Percentiles rank a stretch among this genome's conserved stretches.
These are phyloP conservation scores for Desmodus rotundus DNA, from an alignment of 2,113 vertebrate genomes.

Conservation along the genomic window DNA sequence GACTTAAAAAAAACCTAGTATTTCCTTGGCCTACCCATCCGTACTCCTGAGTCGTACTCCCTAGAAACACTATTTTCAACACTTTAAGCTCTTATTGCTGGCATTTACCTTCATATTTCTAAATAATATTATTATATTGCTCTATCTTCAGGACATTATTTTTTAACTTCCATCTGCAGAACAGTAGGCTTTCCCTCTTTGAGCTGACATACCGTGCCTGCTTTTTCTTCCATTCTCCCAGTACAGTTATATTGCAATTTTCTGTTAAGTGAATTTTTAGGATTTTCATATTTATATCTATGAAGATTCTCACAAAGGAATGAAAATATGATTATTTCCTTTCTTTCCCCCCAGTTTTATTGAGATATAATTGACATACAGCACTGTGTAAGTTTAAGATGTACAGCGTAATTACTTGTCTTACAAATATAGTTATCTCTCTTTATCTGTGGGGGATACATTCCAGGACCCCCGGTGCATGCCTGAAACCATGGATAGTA, in stretches of 20 bases:
- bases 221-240: neutral
- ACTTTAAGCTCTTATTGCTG: neutral
- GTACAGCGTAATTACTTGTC: neutral
- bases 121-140: neutral
- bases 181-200: neutral
- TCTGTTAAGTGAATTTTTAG: neutral
- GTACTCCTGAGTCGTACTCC: neutral
- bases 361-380: neutral
- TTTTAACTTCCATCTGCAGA: neutral
- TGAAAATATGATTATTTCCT: neutral
- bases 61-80: neutral
- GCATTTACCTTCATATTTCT: conserved; percentile 5
- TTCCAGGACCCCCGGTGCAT: neutral
- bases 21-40: neutral
- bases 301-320: conserved; percentile 20
- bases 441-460: neutral
- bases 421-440: neutral
- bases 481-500: neutral
- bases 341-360: neutral
- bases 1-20: neutral
- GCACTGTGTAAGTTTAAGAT: neutral
- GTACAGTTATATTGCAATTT: neutral
- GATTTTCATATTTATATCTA: conserved; percentile 17
- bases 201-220: neutral
- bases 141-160: neutral